Percentiles rank a stretch among this genome's conserved stretches.
Evolutionary conservation across 2,113 vertebrate genomes (phyloP).

Genomic region (Eublepharis macularius): DNA sequence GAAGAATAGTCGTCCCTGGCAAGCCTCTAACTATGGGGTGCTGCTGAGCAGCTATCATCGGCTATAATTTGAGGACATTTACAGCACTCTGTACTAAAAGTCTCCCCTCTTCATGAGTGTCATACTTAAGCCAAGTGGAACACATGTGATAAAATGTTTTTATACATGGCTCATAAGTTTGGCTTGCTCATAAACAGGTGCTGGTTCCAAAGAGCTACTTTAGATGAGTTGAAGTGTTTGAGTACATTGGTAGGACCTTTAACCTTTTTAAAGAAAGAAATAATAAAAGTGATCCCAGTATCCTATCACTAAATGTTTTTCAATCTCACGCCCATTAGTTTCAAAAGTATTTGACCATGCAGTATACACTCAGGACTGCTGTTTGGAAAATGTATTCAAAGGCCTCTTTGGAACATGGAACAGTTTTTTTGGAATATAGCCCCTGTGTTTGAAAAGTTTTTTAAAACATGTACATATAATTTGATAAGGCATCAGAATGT

Average conservation of each 20-base stretch:
- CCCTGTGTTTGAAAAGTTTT: slow-evolving; percentile 39
- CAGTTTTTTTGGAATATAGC: too few species aligned
- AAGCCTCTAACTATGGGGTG: not conserved
- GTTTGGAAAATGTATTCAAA: not conserved
- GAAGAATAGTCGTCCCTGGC: not conserved
- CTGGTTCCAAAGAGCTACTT: not conserved
- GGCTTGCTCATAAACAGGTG: slow-evolving; percentile 16
- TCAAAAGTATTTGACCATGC: not conserved
- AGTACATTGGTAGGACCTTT: not conserved
- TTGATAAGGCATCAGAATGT: slow-evolving; percentile 28
- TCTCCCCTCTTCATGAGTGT: not conserved
- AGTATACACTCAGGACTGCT: not conserved
- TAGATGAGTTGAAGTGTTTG: not conserved
- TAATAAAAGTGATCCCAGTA: not conserved
- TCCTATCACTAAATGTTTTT: not conserved
- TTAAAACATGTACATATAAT: slow-evolving; percentile 39
- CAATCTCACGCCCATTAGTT: not conserved
- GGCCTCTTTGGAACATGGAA: not conserved
- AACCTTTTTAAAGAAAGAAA: too few species aligned
- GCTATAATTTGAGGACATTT: slow-evolving; percentile 49
- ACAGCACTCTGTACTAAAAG: slow-evolving; percentile 12
- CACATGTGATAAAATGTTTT: not conserved
- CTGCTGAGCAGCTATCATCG: slow-evolving; percentile 29
- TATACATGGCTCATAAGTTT: not conserved
- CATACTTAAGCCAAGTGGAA: not conserved